Base-by-base conservation (phyloP, 1,140 invertebrate genomes). In the Pseudomyrmex sp. region DNA sequence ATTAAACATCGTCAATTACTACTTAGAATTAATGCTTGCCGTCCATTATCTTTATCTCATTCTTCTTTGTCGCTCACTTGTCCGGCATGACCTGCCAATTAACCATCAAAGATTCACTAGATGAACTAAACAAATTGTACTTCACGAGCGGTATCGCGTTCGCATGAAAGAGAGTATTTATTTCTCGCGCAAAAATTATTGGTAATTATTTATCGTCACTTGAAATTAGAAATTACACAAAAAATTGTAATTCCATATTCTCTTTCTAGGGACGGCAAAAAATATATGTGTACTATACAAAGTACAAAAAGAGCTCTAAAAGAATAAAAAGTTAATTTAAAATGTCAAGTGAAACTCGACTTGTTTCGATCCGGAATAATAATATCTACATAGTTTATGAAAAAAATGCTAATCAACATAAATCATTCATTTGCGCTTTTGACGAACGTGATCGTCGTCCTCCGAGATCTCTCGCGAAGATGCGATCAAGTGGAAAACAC, bases 41-140 rank as follows among this genome's bases (percentile, higher is more conserved):
- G 10, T 44, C 20, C n/a, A 79, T 70, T 23, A 50, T 80, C 35
- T 54, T 70, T 56, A 70, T 52, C 44, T 15, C 23, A 54, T 2
- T 23, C 35, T 26, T 70, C 65, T 80, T 70, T 80, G 66, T 70
- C 65, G 10, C 20, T 80, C 66, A 80, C 44, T 80, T 80, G 68
- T 59, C 54, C 23, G 35, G 52, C 18, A 58, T 79, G 63, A 76
- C 50, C n/a, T 26, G 46, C 52, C 65, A 73, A 76, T 76, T n/a
- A 15, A 54, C 26, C n/a, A 18, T 23, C 68, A 10, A 4, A 50
- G n/a, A 70, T 59, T 80, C n/a, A 61, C 56, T 35, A 59, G 58
- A 20, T 20, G 18, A 72, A 70, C 1, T 46, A 59, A 23, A 68
- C 35, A 23, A 15, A 52, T 18, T 35, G 9, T 23, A n/a, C 52